phyloP scores from a whole-genome alignment of 37 sponge, comb jelly and placozoan genomes.

The Ephydatia muelleri region DNA sequence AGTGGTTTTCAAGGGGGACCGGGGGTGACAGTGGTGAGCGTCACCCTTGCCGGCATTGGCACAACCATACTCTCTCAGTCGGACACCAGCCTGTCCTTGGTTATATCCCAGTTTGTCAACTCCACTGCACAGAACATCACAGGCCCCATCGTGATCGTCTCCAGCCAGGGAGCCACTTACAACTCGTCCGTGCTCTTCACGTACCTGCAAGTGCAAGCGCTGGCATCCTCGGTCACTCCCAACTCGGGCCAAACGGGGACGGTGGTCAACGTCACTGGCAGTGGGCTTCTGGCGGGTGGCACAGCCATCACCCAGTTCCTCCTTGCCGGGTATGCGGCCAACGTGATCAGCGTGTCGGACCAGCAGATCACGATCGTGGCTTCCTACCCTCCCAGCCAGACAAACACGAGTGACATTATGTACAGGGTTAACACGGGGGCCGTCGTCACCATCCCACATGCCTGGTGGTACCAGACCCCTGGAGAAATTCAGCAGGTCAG shows the following conservation, averaged over 20 bases:
- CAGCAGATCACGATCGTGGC: slow-evolving; percentile 24
- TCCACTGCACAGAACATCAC: slow-evolving; percentile 3
- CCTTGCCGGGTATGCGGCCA: slow-evolving; percentile 39
- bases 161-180: slow-evolving; percentile 20
- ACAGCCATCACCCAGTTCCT: slow-evolving; percentile 9
- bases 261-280: slow-evolving; percentile 43
- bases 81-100: slow-evolving; percentile 25
- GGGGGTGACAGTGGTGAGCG: background rate
- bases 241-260: slow-evolving; percentile 70
- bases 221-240: slow-evolving; percentile 31
- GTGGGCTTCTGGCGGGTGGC: slow-evolving; percentile 46
- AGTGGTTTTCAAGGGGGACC: slow-evolving; percentile 19
- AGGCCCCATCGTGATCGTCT: slow-evolving; percentile 40
- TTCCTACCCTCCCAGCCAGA: background rate
- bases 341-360: background rate
- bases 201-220: slow-evolving; percentile 40
- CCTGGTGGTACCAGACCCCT: slow-evolving; percentile 57
- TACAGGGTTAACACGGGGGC: slow-evolving; percentile 42
- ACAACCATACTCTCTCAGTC: slow-evolving; percentile 29
- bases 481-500: slow-evolving; percentile 42
- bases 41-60: slow-evolving; percentile 35
- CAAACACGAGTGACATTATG: slow-evolving; percentile 19
- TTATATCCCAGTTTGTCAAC: slow-evolving; percentile 15
- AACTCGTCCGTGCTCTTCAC: slow-evolving; percentile 30
- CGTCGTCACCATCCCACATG: background rate